Evolutionary conservation across 2,797 vertebrate genomes (phyloP), one percentile per base, ranked within the genome.

Genomic region (Rhinoraja longicauda): DNA sequence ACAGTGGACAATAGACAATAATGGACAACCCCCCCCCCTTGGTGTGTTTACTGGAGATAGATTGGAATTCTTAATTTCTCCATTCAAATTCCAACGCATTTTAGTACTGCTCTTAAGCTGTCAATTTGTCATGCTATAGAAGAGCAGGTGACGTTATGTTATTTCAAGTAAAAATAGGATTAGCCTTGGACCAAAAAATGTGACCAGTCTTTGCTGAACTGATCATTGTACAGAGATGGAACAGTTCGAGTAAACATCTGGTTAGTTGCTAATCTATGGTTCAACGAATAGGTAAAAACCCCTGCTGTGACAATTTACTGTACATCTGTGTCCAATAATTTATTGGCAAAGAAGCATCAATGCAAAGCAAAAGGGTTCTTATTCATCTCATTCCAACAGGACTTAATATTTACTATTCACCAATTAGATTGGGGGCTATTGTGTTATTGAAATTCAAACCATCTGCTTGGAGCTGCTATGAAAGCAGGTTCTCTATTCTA

Each of bases 211-310:
- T 32, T 77, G 76, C n/a, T 77, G n/a, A 77, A 15, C 76, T 77
- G 32, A 12, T 77, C n/a, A 32, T 77, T 36, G n/a, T n/a, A 15
- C 76, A 77, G 36, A 17, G n/a, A 36, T 77, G n/a, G 12, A 36
- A 36, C n/a, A 15, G 12, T 77, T 77, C 2, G n/a, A 13, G n/a
- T 13, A 13, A 77, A 76, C n/a, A 77, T 13, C n/a, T 32, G 26
- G 75, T 32, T 75, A 77, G 75, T 36, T 5, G n/a, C 12, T 77
- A 77, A 10, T 9, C 76, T 13, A 13, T 76, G 10, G n/a, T 77
- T 77, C n/a, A 77, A 77, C 76, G 77, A 77, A 32, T n/a, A 77
- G 76, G 76, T 77, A 36, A 77, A 77, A 77, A 32, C 76, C 76
- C 32, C 32, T 19, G n/a, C 76, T 36, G 76, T 36, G n/a, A 77